Base-by-base conservation (phyloP, 2,888 invertebrate species). In the Emmelina monodactyla region DNA sequence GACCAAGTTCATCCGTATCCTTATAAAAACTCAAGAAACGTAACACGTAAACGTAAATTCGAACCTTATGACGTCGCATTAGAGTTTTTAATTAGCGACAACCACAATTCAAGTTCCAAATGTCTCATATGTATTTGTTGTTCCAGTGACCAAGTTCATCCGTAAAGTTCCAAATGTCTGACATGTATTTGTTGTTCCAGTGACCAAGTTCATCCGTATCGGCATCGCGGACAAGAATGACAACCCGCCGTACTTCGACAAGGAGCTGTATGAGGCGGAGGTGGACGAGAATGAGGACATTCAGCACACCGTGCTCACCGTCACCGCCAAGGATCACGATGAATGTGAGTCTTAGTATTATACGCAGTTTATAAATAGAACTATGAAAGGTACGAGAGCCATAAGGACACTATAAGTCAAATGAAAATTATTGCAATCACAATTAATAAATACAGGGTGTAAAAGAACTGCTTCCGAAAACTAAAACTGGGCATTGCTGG, bases 141-240 rank as follows among this genome's bases (percentile, higher is more conserved):
- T 88, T 87, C n/a, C 86, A 96, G 96, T 96, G 78, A 96, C 95
- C 51, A 96, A 96, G 83, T 96, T 95, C 83, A 96, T 97, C 80
- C 94, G 96, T 54, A 96, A n/a, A n/a, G n/a, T n/a, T n/a, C n/a
- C n/a, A n/a, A n/a, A n/a, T n/a, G n/a, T n/a, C n/a, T n/a, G n/a
- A n/a, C n/a, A n/a, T n/a, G n/a, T 30, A 16, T 49, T 51, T 58
- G 60, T 65, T 61, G 54, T 88, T 87, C n/a, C 86, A 96, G 96
- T 96, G 78, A 96, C 95, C 51, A 96, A 96, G 83, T 96, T 95
- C 83, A 96, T 97, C 80, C 94, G 96, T 54, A 96, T 97, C 80
- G 95, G 94, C 58, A 96, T 98, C 65, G 95, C 95, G 54, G 98
- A 99, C 83, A 97, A 96, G 84, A 99, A 99, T 88, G 99, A 99